phyloP scores from a whole-genome alignment of 2,113 vertebrate genomes.

The Leptodactylus fuscus region DNA sequence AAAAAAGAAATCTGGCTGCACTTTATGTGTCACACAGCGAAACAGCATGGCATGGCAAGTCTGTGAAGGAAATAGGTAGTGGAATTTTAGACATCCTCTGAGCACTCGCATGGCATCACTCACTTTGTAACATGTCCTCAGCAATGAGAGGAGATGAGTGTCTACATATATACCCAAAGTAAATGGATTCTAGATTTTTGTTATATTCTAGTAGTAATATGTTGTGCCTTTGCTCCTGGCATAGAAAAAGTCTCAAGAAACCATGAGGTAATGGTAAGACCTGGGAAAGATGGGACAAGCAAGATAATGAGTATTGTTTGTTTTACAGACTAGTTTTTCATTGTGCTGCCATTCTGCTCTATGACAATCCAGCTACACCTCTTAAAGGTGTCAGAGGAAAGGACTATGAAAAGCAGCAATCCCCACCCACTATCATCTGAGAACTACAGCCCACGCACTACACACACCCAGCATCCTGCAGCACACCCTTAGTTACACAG shows the following conservation, averaged over 20 bases:
- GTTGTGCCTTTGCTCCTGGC: background rate
- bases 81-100: conserved; percentile 35
- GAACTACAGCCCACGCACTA: conserved; percentile 67
- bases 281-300: background rate
- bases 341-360: background rate
- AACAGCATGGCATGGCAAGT: conserved; percentile 28
- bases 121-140: background rate
- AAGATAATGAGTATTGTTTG: background rate
- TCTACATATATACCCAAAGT: background rate
- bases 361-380: conserved; percentile 66
- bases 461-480: conserved; percentile 67
- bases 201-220: background rate
- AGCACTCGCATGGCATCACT: conserved; percentile 29
- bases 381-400: conserved; percentile 75
- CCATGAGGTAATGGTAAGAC: background rate
- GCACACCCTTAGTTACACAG: conserved; percentile 69
- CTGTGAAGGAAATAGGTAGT: conserved; percentile 34
- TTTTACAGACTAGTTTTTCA: conserved; percentile 19
- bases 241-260: background rate
- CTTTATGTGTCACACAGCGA: conserved; percentile 30
- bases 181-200: background rate
- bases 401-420: conserved; percentile 68
- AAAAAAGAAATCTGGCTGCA: background rate
- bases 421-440: conserved; percentile 73
- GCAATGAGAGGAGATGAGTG: background rate